Evolutionary conservation across 2,888 invertebrate species (phyloP).

Genomic region (Tiliacea aurago): DNA sequence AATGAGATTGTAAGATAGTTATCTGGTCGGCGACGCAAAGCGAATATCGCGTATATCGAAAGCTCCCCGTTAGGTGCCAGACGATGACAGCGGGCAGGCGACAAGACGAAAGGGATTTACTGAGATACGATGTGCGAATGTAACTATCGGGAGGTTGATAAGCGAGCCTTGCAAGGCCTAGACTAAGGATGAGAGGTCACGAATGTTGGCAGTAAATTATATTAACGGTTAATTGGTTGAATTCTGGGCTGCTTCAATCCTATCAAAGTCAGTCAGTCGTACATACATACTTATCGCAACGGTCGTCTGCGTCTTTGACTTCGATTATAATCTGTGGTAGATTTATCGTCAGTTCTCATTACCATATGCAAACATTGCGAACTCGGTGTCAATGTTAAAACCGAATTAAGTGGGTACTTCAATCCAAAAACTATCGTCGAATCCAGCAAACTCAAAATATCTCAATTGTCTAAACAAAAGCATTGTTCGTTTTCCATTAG

Average conservation of each 20-base stretch:
- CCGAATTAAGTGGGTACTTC: neutral
- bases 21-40: slow-evolving; percentile 80
- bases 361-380: neutral
- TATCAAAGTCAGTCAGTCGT: slow-evolving; percentile 16
- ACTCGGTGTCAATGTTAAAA: neutral
- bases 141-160: slow-evolving; percentile 52
- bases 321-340: slow-evolving; percentile 18
- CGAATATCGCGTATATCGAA: slow-evolving; percentile 72
- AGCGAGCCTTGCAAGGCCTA: slow-evolving; percentile 39
- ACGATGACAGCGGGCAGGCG: slow-evolving; percentile 72
- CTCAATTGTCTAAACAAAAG: slow-evolving; percentile 43
- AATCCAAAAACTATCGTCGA: neutral
- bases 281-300: slow-evolving; percentile 2
- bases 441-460: slow-evolving; percentile 10
- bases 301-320: neutral
- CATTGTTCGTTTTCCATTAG: slow-evolving; percentile 33
- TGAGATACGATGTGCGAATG: slow-evolving; percentile 62
- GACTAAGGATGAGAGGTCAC: slow-evolving; percentile 45
- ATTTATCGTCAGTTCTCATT: slow-evolving; percentile 10
- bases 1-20: slow-evolving; percentile 79
- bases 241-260: slow-evolving; percentile 10
- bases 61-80: slow-evolving; percentile 76
- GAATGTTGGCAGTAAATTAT: slow-evolving; percentile 24
- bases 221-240: slow-evolving; percentile 32
- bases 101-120: slow-evolving; percentile 61